Conservation (phyloP, 1,140 invertebrate species). For the Battus philenor region DNA sequence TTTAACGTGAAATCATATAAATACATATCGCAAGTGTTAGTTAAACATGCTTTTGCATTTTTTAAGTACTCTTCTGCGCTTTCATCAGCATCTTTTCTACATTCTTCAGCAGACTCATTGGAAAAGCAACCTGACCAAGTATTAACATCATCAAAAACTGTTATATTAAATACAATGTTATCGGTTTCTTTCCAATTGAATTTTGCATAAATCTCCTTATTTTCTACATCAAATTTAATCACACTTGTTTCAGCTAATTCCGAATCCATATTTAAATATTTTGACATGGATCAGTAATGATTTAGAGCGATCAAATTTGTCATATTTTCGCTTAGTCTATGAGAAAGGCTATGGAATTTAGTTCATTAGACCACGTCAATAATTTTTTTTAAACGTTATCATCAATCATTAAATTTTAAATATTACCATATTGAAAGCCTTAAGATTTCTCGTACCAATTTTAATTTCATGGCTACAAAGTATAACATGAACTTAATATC, state of each 20-base stretch:
- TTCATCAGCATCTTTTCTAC: slow-evolving; percentile 35
- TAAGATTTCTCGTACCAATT: no score
- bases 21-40: slow-evolving; percentile 23
- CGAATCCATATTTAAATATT: not conserved
- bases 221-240: slow-evolving; percentile 36
- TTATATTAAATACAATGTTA: slow-evolving; percentile 40
- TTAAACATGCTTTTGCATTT: slow-evolving; percentile 34
- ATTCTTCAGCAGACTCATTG: slow-evolving; percentile 28
- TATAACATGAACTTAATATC: no score
- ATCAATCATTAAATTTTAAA: no score
- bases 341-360: no score
- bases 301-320: not conserved
- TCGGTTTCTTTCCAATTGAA: slow-evolving; percentile 37
- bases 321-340: no score
- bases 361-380: no score
- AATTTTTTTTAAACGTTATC: no score
- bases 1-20: slow-evolving; percentile 30
- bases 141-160: slow-evolving; percentile 31
- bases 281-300: not conserved
- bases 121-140: slow-evolving; percentile 47
- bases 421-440: no score
- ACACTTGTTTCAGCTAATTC: slow-evolving; percentile 11
- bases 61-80: slow-evolving; percentile 30
- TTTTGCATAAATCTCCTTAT: slow-evolving; percentile 32
- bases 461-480: no score